Percentiles rank a stretch among this genome's conserved stretches.
These are phyloP conservation scores for Drosophila fulvimacula DNA, from an alignment of 2,888 invertebrate genomes.

Conservation along the genomic window DNA sequence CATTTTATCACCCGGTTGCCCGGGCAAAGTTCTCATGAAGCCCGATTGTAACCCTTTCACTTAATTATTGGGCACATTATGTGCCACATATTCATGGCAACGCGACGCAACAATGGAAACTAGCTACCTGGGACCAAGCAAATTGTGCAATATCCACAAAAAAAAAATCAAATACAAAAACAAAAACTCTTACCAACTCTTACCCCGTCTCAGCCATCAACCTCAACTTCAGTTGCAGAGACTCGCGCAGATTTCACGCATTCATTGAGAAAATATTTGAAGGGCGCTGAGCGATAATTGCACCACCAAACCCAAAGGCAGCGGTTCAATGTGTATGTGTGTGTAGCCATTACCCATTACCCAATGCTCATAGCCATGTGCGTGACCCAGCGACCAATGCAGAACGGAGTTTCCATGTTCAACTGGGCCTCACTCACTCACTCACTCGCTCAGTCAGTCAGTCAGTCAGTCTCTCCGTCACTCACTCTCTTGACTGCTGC, in stretches of 20 bases:
- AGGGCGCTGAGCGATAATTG: conserved; percentile 72
- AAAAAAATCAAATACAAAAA: not conserved
- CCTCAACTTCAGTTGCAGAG: not conserved
- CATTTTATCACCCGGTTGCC: conserved; percentile 73
- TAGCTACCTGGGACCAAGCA: conserved; percentile 47
- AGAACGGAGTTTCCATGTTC: conserved; percentile 21
- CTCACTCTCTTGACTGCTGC: not conserved
- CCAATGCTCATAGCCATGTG: conserved; percentile 17
- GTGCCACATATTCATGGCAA: conserved; percentile 77
- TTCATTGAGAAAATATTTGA: conserved; percentile 69
- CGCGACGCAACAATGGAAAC: conserved; percentile 65
- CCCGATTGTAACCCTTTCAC: conserved; percentile 78
- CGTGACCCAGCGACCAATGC: conserved; percentile 53
- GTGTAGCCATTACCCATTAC: conserved; percentile 9
- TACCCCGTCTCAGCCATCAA: not conserved
- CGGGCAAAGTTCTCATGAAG: conserved; percentile 75
- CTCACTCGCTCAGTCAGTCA: too few species aligned
- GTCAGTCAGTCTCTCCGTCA: not conserved
- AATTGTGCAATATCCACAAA: conserved; percentile 63
- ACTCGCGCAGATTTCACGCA: conserved; percentile 63
- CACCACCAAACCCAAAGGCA: conserved; percentile 55
- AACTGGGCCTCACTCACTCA: conserved; percentile 2
- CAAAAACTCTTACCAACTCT: conserved; percentile 17
- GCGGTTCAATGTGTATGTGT: conserved; percentile 3
- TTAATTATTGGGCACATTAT: conserved; percentile 79